Evolutionary conservation across 2,888 invertebrate species (phyloP), one percentile per base, ranked within the genome.

Genomic region (Agrochola lychnidis): DNA sequence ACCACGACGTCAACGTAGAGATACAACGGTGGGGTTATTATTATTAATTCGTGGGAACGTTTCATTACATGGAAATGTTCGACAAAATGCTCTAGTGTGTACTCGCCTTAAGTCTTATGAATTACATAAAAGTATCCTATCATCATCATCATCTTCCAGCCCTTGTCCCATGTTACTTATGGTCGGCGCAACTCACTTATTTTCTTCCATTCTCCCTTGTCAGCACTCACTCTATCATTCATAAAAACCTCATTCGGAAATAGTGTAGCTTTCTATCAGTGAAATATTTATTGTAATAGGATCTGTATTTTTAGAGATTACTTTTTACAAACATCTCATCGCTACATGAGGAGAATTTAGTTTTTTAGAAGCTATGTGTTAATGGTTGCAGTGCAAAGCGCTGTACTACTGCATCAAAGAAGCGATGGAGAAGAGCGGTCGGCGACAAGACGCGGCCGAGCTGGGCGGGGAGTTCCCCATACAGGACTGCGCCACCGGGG

Each of bases 381-480:
- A 57, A 67, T 76, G 36, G 72, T 91, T 97, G 70, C 96, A 99
- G 99, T 99, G 99, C 95, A 99, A 99, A 96, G 99, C 99, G 91
- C 97, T 99, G 79, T 99, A 99, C 96, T 99, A 99, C 96, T 99
- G 99, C 94, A 99, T 99, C 91, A 99, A 99, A 95, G 99, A 99
- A 90, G 99, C 99, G 22, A 99, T 99, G 99, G 99, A 99, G 95
- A 98, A 98, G 70, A 98, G 98, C 73, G 98, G 98, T 0, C 97
- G 98, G 70, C 97, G 97, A 25, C 98, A 98, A 70, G 97, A 97
- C 86, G 97, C 97, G 76, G 97, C 98, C 2, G 98, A 98, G 91
- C 96, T 98, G 70, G 99, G 99, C 22, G 99, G 99, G 5, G 99
- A 99, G 96, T 99, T 99, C 96, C 99, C 99, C 7, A 99, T 99